These are phyloP conservation scores for Sebastes steindachneri DNA, from an alignment of 2,797 vertebrate species.

Conservation along the genomic window DNA sequence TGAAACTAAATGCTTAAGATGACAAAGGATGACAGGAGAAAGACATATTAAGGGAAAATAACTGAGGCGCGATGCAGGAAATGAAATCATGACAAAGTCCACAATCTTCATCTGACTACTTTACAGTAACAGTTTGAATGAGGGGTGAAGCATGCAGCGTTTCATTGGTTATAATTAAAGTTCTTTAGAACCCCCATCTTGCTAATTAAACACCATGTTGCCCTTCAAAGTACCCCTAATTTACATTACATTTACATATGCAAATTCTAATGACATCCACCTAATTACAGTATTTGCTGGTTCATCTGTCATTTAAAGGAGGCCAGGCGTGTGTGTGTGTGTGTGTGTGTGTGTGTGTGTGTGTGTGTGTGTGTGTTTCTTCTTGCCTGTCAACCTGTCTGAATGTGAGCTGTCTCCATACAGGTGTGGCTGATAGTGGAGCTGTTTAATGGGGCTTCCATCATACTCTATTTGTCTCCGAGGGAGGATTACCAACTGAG, in stretches of 20 bases:
- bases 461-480: background rate
- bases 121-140: background rate
- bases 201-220: slow-evolving; percentile 60
- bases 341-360: slow-evolving; percentile 1
- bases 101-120: background rate
- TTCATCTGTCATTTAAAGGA: slow-evolving; percentile 63
- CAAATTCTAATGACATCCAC: slow-evolving; percentile 63
- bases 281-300: slow-evolving; percentile 69
- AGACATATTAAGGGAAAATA: background rate
- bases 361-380: background rate
- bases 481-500: background rate
- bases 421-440: slow-evolving; percentile 15
- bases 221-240: slow-evolving; percentile 63
- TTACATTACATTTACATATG: slow-evolving; percentile 75
- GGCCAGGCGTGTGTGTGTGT: slow-evolving; percentile 18
- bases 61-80: background rate
- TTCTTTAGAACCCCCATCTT: slow-evolving; percentile 4
- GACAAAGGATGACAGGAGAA: background rate
- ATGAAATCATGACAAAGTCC: background rate
- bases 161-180: slow-evolving; percentile 25
- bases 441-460: slow-evolving; percentile 34
- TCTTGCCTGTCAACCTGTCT: slow-evolving; percentile 44
- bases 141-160: slow-evolving; percentile 1
- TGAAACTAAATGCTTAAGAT: background rate
- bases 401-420: slow-evolving; percentile 1